Percentiles rank a stretch among this genome's conserved stretches.
Evolutionary conservation across 1,140 invertebrate genomes (phyloP).

Genomic region (Saccostrea echinata): DNA sequence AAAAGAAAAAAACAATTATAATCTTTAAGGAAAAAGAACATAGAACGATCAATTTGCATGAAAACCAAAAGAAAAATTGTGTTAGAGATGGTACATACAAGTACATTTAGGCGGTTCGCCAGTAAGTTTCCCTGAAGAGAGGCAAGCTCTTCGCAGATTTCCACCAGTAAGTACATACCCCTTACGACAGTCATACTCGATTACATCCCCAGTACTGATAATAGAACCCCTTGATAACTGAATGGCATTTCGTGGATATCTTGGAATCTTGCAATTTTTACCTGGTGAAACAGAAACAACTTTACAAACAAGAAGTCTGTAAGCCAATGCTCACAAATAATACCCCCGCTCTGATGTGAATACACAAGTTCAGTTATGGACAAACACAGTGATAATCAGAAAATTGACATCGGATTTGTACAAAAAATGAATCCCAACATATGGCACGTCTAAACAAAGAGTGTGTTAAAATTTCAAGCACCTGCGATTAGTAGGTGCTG

Average conservation of each 20-base stretch:
- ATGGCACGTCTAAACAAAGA: too few species aligned
- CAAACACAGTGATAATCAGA: too few species aligned
- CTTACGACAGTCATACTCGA: constrained; percentile 45
- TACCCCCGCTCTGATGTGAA: too few species aligned
- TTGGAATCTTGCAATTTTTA: background rate
- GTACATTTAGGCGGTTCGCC: constrained; percentile 30
- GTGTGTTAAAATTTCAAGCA: too few species aligned
- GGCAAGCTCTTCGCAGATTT: constrained; percentile 38
- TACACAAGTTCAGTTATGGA: too few species aligned
- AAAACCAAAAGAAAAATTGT: too few species aligned
- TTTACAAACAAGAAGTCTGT: background rate
- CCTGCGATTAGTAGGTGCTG: too few species aligned
- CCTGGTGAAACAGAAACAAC: background rate
- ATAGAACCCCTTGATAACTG: background rate
- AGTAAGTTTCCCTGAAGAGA: background rate
- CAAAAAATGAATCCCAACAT: too few species aligned
- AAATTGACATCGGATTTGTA: too few species aligned
- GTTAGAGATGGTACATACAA: background rate
- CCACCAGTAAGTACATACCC: constrained; percentile 26
- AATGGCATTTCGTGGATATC: background rate
- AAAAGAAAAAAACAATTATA: background rate
- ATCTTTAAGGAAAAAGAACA: too few species aligned
- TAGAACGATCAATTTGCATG: too few species aligned
- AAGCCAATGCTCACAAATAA: too few species aligned
- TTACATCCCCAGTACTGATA: constrained; percentile 12